Percentiles rank a stretch among this genome's conserved stretches.
Conservation (phyloP, 2,888 invertebrate genomes). For the Drosophila niveifrons region DNA sequence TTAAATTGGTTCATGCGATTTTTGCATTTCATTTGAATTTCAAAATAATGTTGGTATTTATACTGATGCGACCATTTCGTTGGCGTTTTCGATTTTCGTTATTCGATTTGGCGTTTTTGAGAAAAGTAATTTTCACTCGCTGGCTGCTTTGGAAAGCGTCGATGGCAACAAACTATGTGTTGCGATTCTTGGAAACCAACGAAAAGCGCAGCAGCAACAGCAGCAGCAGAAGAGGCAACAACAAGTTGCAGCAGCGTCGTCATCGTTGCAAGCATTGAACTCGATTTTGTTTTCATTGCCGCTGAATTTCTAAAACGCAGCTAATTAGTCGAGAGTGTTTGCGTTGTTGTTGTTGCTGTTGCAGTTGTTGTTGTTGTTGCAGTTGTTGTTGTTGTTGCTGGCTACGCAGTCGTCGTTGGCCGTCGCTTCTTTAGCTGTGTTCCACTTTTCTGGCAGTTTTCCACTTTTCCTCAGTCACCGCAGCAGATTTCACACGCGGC, state of each 20-base stretch:
- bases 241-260: constrained; percentile 51
- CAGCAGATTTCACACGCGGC: constrained; percentile 79
- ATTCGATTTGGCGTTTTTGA: constrained; percentile 16
- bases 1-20: constrained; percentile 9
- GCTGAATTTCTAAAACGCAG: constrained; percentile 82
- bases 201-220: constrained; percentile 37
- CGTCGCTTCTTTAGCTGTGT: constrained; percentile 73
- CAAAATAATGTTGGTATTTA: neutral
- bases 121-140: constrained; percentile 67
- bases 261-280: constrained; percentile 79
- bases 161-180: constrained; percentile 41
- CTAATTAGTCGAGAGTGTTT: constrained; percentile 81
- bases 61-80: neutral
- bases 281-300: constrained; percentile 82
- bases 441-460: constrained; percentile 80
- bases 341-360: constrained; percentile 29
- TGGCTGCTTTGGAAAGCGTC: constrained; percentile 60
- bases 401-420: constrained; percentile 43
- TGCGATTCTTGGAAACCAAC: constrained; percentile 73
- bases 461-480: constrained; percentile 76
- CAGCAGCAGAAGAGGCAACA: constrained; percentile 41
- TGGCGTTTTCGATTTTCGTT: neutral
- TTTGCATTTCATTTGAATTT: constrained; percentile 17
- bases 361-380: constrained; percentile 21
- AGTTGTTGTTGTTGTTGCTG: constrained; percentile 33